Conservation (phyloP, 2,113 vertebrate species). For the Cyprinodon tularosa region DNA sequence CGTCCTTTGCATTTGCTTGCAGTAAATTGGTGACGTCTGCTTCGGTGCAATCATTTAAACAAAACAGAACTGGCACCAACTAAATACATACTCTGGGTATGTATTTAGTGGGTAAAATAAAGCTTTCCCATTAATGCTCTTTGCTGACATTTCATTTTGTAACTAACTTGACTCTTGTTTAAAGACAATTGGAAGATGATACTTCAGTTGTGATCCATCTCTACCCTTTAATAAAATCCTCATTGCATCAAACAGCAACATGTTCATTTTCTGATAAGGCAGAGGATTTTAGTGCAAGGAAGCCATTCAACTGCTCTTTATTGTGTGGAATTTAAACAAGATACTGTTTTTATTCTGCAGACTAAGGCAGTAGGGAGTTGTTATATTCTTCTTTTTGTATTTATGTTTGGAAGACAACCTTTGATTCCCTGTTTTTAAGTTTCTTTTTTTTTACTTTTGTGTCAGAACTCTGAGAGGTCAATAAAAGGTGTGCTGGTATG, state of each 20-base stretch:
- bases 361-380: slow-evolving; percentile 41
- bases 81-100: slow-evolving; percentile 31
- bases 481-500: slow-evolving; percentile 74
- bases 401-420: slow-evolving; percentile 77
- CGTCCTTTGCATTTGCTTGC: slow-evolving; percentile 64
- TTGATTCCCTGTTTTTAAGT: slow-evolving; percentile 46
- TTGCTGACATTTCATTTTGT: slow-evolving; percentile 47
- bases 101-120: slow-evolving; percentile 43
- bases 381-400: slow-evolving; percentile 68
- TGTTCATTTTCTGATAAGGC: slow-evolving; percentile 52
- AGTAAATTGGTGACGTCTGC: slow-evolving; percentile 47
- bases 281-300: slow-evolving; percentile 50
- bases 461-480: slow-evolving; percentile 73
- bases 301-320: slow-evolving; percentile 32
- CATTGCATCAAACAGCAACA: slow-evolving; percentile 27
- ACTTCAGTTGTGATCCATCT: slow-evolving; percentile 13
- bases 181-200: slow-evolving; percentile 26
- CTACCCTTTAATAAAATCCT: slow-evolving; percentile 7
- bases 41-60: slow-evolving; percentile 33
- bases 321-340: slow-evolving; percentile 14
- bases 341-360: slow-evolving; percentile 42
- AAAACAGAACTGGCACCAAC: slow-evolving; percentile 21
- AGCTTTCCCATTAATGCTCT: slow-evolving; percentile 60
- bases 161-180: slow-evolving; percentile 31
- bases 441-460: slow-evolving; percentile 76